Evolutionary conservation across 2,888 invertebrate genomes (phyloP).

Genomic region (Nesidiocoris tenuis): DNA sequence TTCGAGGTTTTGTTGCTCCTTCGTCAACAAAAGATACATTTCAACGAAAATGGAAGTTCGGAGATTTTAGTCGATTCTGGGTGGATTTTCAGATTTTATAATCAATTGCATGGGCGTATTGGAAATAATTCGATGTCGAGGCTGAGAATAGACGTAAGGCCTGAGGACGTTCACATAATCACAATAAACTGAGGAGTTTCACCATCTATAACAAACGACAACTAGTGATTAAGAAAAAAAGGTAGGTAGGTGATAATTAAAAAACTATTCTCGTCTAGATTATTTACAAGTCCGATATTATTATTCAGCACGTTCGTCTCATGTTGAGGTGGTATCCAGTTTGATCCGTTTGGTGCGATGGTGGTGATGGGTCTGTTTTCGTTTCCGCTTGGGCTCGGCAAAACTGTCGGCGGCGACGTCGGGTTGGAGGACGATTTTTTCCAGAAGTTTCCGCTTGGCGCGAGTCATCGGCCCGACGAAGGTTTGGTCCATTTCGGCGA

Average conservation of each 20-base stretch:
- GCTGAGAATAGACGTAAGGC: too few species aligned
- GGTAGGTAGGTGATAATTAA: conserved; percentile 12
- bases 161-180: conserved; percentile 10
- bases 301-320: neutral
- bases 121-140: too few species aligned
- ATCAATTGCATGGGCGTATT: too few species aligned
- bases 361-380: conserved; percentile 47
- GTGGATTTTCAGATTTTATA: too few species aligned
- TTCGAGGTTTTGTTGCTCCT: too few species aligned
- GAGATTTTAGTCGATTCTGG: too few species aligned
- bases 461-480: conserved; percentile 54
- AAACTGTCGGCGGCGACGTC: conserved; percentile 13
- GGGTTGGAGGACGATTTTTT: conserved; percentile 39
- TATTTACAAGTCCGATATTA: conserved; percentile 8
- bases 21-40: too few species aligned
- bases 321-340: conserved; percentile 17
- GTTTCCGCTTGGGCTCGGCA: conserved; percentile 35
- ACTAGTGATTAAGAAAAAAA: conserved; percentile 4
- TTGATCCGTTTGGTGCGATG: conserved; percentile 49
- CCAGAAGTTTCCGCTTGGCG: conserved; percentile 54
- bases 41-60: too few species aligned
- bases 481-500: conserved; percentile 40
- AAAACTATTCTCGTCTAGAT: conserved; percentile 18
- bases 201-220: conserved; percentile 8
- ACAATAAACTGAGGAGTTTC: neutral